Base-by-base conservation (phyloP, 2,888 invertebrate species). In the Proisotoma minuta region DNA sequence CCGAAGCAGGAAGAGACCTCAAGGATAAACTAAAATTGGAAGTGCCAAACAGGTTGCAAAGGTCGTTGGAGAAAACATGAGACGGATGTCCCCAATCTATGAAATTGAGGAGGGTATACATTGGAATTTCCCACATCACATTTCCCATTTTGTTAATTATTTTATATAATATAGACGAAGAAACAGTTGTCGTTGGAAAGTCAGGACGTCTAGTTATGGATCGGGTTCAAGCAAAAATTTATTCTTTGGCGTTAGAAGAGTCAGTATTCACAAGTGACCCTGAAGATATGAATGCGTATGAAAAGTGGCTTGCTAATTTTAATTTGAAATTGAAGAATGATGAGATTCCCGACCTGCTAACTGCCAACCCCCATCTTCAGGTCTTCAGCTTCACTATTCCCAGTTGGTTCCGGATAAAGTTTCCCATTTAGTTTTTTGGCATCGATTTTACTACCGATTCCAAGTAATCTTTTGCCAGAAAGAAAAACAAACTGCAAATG, bases 31-130 rank as follows among this genome's bases (percentile, higher is more conserved):
- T 73, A 3, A 73, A 72, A 15, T 50, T 72, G 15, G 72, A 73
- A 54, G 73, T 27, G 71, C 70, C 10, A 71, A 69, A 50, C 57
- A 60, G 8, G 72, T 68, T 15, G 71, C 68, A 1, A 62, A 58
- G n/a, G 58, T 66, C 18, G 69, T 73, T 39, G 68, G 70, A 18
- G 57, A 62, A 12, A 72, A 63, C 51, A 40, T 73, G 60, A 72
- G 72, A 56, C 73, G 72, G 62, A 70, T 73, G 63, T 71, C 72
- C 3, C 69, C 71, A 1, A 72, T 73, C 43, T 73, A 72, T 63
- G 73, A 72, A 15, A 71, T 73, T 15, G 73, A 72, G 62, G 70
- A 68, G 40, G 71, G 43, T 43, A 43, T 43, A 12, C 4, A 12
- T 43, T 18, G 53, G 26, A 43, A 43, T 43, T 43, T 18, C 34